These are phyloP conservation scores for Yponomeuta cagnagella DNA, from an alignment of 2,888 invertebrate species.

Conservation along the genomic window DNA sequence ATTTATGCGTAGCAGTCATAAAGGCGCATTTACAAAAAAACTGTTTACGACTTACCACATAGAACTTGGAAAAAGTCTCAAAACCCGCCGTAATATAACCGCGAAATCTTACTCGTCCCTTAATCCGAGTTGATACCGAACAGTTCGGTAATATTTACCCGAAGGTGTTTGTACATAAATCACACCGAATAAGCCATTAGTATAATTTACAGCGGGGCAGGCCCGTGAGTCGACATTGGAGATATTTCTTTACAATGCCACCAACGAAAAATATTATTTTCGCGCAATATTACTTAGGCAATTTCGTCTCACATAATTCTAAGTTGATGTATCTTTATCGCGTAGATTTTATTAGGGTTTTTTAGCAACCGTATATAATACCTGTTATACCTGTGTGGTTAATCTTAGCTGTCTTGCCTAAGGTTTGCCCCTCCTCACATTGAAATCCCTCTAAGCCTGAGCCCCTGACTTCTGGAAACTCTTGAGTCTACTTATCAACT, in stretches of 20 bases:
- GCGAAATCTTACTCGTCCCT: neutral
- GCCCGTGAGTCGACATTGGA: slow-evolving; percentile 36
- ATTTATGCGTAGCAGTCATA: neutral
- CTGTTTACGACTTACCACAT: neutral
- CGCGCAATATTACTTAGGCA: neutral
- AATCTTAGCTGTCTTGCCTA: too few relatives aligned
- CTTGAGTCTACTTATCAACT: too few relatives aligned
- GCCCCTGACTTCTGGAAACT: too few relatives aligned
- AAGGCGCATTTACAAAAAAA: neutral
- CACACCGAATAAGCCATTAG: slow-evolving; percentile 48
- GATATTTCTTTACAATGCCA: slow-evolving; percentile 11
- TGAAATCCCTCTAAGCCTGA: too few relatives aligned
- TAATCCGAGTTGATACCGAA: slow-evolving; percentile 12
- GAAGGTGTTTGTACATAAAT: slow-evolving; percentile 38
- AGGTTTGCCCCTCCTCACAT: too few relatives aligned
- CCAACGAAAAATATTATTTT: neutral
- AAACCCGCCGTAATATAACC: neutral
- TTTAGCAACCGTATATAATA: too few relatives aligned
- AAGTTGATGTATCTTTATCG: too few relatives aligned
- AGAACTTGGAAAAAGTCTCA: neutral
- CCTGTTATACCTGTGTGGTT: too few relatives aligned
- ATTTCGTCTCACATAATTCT: too few relatives aligned
- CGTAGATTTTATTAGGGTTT: too few relatives aligned
- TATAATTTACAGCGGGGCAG: slow-evolving; percentile 39
- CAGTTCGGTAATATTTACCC: slow-evolving; percentile 17